phyloP scores from a whole-genome alignment of 1,140 invertebrate species.

The Caenorhabditis latens region DNA sequence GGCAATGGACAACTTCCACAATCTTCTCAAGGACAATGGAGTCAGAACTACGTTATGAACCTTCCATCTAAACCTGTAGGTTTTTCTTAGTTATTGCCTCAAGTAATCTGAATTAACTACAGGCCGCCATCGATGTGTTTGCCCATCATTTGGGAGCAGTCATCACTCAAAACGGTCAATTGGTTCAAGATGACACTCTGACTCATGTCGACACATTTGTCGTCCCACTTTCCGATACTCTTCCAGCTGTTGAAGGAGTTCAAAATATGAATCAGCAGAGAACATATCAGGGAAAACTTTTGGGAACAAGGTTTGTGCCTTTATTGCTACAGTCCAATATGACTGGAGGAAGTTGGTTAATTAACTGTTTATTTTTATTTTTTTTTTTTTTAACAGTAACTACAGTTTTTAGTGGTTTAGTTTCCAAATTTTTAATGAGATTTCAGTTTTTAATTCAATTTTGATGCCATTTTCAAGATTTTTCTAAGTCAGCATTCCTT shows the following conservation, averaged over 20 bases:
- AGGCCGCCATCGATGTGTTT: constrained; percentile 73
- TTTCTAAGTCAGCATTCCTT: too few relatives aligned
- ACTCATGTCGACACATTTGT: constrained; percentile 73
- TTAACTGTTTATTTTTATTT: too few relatives aligned
- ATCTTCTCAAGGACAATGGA: constrained; percentile 31
- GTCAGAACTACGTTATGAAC: constrained; percentile 67
- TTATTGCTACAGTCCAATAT: too few relatives aligned
- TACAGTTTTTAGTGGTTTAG: neutral
- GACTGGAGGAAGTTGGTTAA: too few relatives aligned
- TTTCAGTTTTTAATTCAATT: too few relatives aligned
- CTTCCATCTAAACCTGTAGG: constrained; percentile 69
- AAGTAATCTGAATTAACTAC: constrained; percentile 46
- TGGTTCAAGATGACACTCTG: constrained; percentile 72
- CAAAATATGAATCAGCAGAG: constrained; percentile 63
- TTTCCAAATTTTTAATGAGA: too few relatives aligned
- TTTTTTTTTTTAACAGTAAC: too few relatives aligned
- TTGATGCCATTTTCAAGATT: too few relatives aligned
- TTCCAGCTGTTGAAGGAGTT: constrained; percentile 63
- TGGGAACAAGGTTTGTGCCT: constrained; percentile 69
- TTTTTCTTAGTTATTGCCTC: constrained; percentile 47
- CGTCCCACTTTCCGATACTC: constrained; percentile 64
- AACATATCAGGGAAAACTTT: constrained; percentile 64
- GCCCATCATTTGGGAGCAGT: constrained; percentile 73
- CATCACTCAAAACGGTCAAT: constrained; percentile 64
- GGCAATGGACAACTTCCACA: constrained; percentile 59